Conservation (phyloP, 2,888 invertebrate genomes). For the Drosophila rubida region DNA sequence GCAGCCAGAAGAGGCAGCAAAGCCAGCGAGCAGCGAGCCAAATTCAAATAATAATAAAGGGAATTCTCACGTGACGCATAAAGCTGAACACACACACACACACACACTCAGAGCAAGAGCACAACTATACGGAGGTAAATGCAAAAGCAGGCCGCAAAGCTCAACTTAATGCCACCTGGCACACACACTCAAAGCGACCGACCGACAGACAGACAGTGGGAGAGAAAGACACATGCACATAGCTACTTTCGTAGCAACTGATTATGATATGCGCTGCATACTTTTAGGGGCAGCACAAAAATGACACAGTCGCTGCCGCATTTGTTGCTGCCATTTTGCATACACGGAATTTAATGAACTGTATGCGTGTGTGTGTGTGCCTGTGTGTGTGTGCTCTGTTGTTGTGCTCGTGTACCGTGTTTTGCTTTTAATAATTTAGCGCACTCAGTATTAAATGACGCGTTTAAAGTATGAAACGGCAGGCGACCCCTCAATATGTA, state of each 20-base stretch:
- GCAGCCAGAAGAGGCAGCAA: slow-evolving; percentile 3
- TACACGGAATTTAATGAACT: slow-evolving; percentile 74
- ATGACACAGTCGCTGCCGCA: slow-evolving; percentile 44
- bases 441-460: slow-evolving; percentile 67
- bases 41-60: slow-evolving; percentile 78
- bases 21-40: slow-evolving; percentile 15
- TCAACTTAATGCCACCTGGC: slow-evolving; percentile 31
- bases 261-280: slow-evolving; percentile 69
- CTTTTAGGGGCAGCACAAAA: slow-evolving; percentile 61
- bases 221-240: background rate
- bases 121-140: background rate
- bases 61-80: slow-evolving; percentile 80
- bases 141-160: slow-evolving; percentile 31
- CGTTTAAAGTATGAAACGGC: slow-evolving; percentile 74
- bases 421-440: slow-evolving; percentile 76
- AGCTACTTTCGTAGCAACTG: slow-evolving; percentile 31
- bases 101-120: slow-evolving; percentile 30
- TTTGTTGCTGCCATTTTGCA: slow-evolving; percentile 70
- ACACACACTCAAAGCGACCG: background rate
- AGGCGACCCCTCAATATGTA: slow-evolving; percentile 62
- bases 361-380: slow-evolving; percentile 14
- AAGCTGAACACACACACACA: slow-evolving; percentile 47
- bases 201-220: background rate
- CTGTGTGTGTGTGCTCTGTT: slow-evolving; percentile 14
- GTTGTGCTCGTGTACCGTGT: slow-evolving; percentile 42